phyloP scores from a whole-genome alignment of 2,113 vertebrate genomes.

The Engystomops pustulosus region DNA sequence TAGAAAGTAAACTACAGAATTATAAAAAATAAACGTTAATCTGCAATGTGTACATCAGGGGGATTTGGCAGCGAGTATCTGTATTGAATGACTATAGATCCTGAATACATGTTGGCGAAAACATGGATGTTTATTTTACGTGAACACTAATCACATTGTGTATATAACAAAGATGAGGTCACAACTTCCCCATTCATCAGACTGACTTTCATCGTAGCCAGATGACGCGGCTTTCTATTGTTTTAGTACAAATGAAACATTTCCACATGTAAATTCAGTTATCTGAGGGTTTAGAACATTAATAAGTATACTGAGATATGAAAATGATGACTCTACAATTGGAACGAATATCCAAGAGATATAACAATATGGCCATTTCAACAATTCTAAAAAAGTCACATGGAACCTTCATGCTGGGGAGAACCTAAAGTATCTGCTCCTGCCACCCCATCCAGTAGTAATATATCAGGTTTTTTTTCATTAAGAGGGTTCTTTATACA shows the following conservation, averaged over 20 bases:
- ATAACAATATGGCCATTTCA: no score
- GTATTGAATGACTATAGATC: constrained; percentile 5
- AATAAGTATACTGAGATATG: no score
- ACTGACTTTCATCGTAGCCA: neutral
- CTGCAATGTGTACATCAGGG: neutral
- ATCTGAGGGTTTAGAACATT: no score
- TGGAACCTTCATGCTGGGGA: no score
- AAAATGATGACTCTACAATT: no score
- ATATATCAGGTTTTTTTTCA: no score
- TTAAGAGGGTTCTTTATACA: no score
- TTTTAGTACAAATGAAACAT: neutral
- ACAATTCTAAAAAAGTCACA: no score
- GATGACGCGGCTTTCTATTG: neutral
- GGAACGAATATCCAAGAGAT: no score
- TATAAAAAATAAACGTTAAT: constrained; percentile 23
- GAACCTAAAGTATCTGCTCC: no score
- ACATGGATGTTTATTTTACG: constrained; percentile 6
- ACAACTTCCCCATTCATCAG: constrained; percentile 20
- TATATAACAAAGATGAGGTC: constrained; percentile 13
- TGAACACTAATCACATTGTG: constrained; percentile 12
- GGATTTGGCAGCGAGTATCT: neutral
- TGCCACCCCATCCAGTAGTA: no score
- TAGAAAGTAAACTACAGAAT: constrained; percentile 17
- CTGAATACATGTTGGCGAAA: neutral
- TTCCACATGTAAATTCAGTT: neutral